phyloP scores from a whole-genome alignment of 2,797 vertebrate species.

The Lepilemur septentrionalis region DNA sequence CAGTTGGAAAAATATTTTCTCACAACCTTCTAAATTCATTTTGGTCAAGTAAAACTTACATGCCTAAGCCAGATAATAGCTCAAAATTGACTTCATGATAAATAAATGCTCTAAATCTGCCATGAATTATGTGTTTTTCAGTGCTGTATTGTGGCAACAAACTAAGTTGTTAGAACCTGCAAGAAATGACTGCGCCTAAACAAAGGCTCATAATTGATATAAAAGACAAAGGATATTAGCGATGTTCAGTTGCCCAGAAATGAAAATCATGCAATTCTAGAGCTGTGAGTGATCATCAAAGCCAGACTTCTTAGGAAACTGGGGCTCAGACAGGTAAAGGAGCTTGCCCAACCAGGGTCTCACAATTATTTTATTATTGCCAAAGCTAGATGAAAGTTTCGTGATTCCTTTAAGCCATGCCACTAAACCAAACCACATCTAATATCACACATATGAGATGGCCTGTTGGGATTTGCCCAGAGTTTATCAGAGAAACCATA shows the following conservation, averaged over 20 bases:
- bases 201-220: not conserved
- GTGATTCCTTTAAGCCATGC: not conserved
- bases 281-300: not conserved
- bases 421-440: not conserved
- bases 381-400: not conserved
- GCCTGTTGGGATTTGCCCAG: not conserved
- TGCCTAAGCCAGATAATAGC: constrained; percentile 49
- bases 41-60: constrained; percentile 50
- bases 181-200: constrained; percentile 10
- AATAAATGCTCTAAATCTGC: constrained; percentile 59
- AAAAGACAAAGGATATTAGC: not conserved
- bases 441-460: not conserved
- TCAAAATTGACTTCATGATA: constrained; percentile 55
- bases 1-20: constrained; percentile 58
- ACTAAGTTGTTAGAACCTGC: not conserved
- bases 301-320: not conserved
- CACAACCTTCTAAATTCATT: constrained; percentile 19
- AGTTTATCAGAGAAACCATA: not conserved
- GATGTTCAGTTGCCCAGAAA: not conserved
- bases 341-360: not conserved
- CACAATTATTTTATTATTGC: not conserved
- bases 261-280: not conserved
- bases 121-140: not conserved
- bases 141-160: constrained; percentile 57
- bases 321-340: not conserved